These are phyloP conservation scores for Vandiemenella viatica DNA, from an alignment of 2,888 invertebrate species.

Conservation along the genomic window DNA sequence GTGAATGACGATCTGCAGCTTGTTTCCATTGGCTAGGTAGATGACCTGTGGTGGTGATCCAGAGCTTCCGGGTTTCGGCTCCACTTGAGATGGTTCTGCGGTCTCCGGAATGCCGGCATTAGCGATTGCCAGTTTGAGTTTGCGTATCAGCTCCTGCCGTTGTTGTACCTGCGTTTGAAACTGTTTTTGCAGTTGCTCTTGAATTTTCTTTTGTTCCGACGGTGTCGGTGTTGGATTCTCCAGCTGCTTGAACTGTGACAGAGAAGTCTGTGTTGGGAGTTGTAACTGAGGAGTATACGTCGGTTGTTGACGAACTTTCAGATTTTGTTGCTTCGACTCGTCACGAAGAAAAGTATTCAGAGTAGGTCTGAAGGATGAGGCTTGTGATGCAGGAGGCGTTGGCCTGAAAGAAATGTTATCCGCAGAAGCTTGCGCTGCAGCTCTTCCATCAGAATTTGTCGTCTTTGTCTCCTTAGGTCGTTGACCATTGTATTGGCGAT, in stretches of 20 bases:
- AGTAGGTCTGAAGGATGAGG: neutral
- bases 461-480: neutral
- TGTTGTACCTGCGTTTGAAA: constrained; percentile 24
- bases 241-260: neutral
- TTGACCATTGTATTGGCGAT: neutral
- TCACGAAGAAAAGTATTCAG: too few relatives aligned
- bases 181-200: constrained; percentile 48
- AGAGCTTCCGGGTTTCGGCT: neutral
- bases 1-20: constrained; percentile 45
- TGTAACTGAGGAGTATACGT: too few relatives aligned
- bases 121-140: constrained; percentile 55
- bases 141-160: constrained; percentile 57
- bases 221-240: neutral
- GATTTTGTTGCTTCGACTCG: neutral
- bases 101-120: constrained; percentile 26
- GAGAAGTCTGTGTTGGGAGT: neutral
- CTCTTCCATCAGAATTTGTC: too few relatives aligned
- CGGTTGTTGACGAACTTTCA: neutral
- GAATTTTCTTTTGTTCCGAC: constrained; percentile 44
- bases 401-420: too few relatives aligned
- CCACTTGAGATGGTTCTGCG: neutral
- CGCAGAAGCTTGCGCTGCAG: too few relatives aligned
- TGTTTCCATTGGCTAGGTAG: constrained; percentile 57
- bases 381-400: neutral
- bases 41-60: constrained; percentile 22